phyloP scores from a whole-genome alignment of 2,888 invertebrate species.

The Hofmannophila pseudospretella region DNA sequence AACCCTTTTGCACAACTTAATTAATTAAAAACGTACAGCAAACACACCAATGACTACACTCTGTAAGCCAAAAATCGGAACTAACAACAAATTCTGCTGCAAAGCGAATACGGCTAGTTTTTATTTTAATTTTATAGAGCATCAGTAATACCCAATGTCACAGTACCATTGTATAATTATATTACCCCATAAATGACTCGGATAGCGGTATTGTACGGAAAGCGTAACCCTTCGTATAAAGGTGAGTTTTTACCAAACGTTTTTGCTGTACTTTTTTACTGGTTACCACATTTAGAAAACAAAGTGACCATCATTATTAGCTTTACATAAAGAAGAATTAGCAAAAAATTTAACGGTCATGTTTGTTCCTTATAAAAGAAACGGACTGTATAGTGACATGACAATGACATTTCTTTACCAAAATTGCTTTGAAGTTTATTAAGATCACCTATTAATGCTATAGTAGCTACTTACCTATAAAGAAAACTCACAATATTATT shows the following conservation, averaged over 20 bases:
- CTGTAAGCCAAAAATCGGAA: constrained; percentile 51
- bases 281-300: constrained; percentile 63
- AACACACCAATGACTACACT: constrained; percentile 36
- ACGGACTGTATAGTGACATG: too few relatives aligned
- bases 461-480: not conserved
- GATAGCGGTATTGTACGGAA: constrained; percentile 45
- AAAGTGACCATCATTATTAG: constrained; percentile 47
- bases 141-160: constrained; percentile 58
- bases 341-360: constrained; percentile 30
- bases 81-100: constrained; percentile 47
- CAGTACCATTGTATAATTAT: constrained; percentile 56
- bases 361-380: constrained; percentile 19
- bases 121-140: constrained; percentile 46
- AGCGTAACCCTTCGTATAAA: constrained; percentile 55
- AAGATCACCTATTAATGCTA: not conserved
- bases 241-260: constrained; percentile 39
- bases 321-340: constrained; percentile 11
- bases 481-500: not conserved
- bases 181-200: constrained; percentile 59
- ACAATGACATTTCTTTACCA: too few relatives aligned
- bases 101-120: constrained; percentile 33
- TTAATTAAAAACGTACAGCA: not conserved
- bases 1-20: not conserved
- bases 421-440: not conserved
- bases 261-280: constrained; percentile 70